phyloP scores from a whole-genome alignment of 2,113 vertebrate genomes.

The Todiramphus saurophagus region DNA sequence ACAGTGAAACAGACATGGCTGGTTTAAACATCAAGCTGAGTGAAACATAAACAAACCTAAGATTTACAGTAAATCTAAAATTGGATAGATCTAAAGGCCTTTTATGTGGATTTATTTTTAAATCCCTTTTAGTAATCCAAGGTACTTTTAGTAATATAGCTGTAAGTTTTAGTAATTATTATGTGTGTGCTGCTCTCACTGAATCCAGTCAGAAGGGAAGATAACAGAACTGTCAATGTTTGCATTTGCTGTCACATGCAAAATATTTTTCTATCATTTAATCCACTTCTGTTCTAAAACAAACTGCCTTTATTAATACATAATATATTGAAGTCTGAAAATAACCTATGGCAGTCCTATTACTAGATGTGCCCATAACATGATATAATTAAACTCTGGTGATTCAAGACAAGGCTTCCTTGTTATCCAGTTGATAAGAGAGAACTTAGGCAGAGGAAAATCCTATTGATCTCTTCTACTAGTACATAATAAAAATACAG shows the following conservation, averaged over 20 bases:
- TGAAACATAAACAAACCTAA: not conserved
- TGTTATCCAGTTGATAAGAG: not conserved
- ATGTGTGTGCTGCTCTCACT: not conserved
- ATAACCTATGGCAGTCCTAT: not conserved
- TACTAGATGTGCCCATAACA: not conserved
- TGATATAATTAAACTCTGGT: not conserved
- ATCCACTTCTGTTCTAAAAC: not conserved
- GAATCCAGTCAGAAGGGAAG: not conserved
- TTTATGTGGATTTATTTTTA: not conserved
- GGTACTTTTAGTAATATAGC: not conserved
- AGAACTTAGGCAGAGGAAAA: slow-evolving; percentile 1
- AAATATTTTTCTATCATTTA: not conserved
- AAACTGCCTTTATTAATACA: not conserved
- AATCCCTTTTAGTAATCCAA: not conserved
- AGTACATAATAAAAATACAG: not conserved
- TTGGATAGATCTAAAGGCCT: not conserved
- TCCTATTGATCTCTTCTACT: not conserved
- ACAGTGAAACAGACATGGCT: not conserved
- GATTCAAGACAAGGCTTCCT: not conserved
- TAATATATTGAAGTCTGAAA: not conserved
- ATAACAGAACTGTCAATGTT: not conserved
- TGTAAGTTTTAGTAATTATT: not conserved
- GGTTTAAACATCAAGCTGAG: not conserved
- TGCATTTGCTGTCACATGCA: not conserved
- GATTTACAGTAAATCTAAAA: not conserved